Percentiles rank a stretch among this genome's conserved stretches.
Evolutionary conservation across 2,888 invertebrate species (phyloP).

Genomic region (Agonopterix heracliana): DNA sequence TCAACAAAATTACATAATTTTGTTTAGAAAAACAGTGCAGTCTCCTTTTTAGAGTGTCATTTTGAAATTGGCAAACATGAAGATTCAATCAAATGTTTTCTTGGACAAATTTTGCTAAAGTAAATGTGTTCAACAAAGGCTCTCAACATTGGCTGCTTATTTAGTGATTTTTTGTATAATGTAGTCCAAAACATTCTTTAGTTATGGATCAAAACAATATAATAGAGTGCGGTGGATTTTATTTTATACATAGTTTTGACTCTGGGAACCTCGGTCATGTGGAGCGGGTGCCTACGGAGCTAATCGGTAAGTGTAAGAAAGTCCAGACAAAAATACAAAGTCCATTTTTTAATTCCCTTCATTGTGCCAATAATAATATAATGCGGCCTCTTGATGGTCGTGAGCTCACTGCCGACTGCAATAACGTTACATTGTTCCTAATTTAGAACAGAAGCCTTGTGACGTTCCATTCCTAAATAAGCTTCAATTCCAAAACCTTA

Average conservation of each 20-base stretch:
- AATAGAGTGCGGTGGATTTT: slow-evolving; percentile 83
- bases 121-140: slow-evolving; percentile 42
- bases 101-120: slow-evolving; percentile 57
- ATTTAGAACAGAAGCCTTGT: slow-evolving; percentile 3
- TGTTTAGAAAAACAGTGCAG: slow-evolving; percentile 75
- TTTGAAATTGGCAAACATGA: slow-evolving; percentile 63
- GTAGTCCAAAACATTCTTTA: slow-evolving; percentile 55
- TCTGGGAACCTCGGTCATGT: slow-evolving; percentile 92
- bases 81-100: slow-evolving; percentile 48
- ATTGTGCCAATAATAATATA: slow-evolving; percentile 9
- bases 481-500: too few relatives aligned
- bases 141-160: slow-evolving; percentile 41
- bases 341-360: slow-evolving; percentile 25
- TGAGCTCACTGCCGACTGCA: not conserved
- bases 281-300: slow-evolving; percentile 80
- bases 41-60: slow-evolving; percentile 60
- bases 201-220: slow-evolving; percentile 67
- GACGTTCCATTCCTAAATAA: too few relatives aligned
- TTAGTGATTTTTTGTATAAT: slow-evolving; percentile 60
- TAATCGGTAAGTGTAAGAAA: slow-evolving; percentile 64
- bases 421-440: not conserved
- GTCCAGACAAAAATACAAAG: slow-evolving; percentile 24
- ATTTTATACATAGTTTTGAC: slow-evolving; percentile 92
- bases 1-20: slow-evolving; percentile 78
- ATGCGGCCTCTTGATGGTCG: slow-evolving; percentile 1